Base-by-base conservation (phyloP, 1,140 invertebrate genomes). In the Caenorhabditis brenneri region DNA sequence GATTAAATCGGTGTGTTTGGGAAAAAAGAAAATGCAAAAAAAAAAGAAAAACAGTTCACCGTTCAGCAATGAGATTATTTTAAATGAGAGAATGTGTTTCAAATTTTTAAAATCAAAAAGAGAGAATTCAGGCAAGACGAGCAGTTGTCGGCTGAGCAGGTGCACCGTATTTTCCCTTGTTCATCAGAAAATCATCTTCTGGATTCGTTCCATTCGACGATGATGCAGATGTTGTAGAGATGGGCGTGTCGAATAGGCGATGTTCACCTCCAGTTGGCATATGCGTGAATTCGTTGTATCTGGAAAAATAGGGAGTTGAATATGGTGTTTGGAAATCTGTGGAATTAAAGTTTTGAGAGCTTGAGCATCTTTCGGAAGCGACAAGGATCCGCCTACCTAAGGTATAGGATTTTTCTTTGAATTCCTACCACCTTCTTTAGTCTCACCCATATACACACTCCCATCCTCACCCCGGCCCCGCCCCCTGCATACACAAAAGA, bases 21-120 rank as follows among this genome's bases (percentile, higher is more conserved):
- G 24, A 24, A 22, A 24, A 58, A 27, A 29, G 31, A 65, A 65
- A 65, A 36, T 19, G 6, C 12, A 36, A 36, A 36, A 36, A 36
- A 22, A 36, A 36, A 19, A 36, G 6, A 19, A 36, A 3, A 24
- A 22, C 19, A 65, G 10, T 33, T 65, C 58, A 65, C 58, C 58
- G 29, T 65, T 65, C 31, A 65, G 58, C 58, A 65, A 65, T 65
- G 31, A 65, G 58, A 65, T 33, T 65, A 65, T 65, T 65, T 65
- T 3, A 39, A 5, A 15, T 65, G 31, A 36, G 19, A 65, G 24
- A 10, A 27, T 12, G 24, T 1, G 22, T 12, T 7, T 15, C 27
- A 7, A 27, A 55, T 33, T 65, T 29, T 36, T 36, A 36, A 58
- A 29, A 33, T 27, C n/a, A n/a, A 29, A 55, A 55, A 46, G n/a